Percentiles rank a stretch among this genome's conserved stretches.
Conservation (phyloP, 2,113 vertebrate species). For the Perccottus glenii region DNA sequence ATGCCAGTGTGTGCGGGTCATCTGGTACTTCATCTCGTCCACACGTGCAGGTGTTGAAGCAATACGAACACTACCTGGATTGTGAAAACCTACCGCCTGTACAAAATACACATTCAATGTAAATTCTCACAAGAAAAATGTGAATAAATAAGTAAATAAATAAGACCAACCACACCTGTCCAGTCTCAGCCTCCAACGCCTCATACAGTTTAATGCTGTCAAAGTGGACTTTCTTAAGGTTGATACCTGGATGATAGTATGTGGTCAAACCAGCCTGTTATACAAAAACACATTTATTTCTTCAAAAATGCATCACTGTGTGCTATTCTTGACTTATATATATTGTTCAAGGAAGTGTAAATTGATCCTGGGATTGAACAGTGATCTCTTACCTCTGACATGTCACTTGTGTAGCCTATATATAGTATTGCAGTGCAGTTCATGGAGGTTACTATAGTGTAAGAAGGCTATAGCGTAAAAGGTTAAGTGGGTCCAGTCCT, state of each 20-base stretch:
- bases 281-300: constrained; percentile 21
- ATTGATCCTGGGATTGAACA: constrained; percentile 17
- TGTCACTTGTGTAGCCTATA: constrained; percentile 21
- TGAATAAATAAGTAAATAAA: background rate
- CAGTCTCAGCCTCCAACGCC: constrained; percentile 91
- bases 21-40: constrained; percentile 96
- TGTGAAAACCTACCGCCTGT: constrained; percentile 93
- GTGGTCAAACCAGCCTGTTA: constrained; percentile 93
- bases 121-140: background rate
- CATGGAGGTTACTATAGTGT: background rate
- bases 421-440: constrained; percentile 11
- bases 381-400: background rate
- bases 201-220: constrained; percentile 96
- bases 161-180: constrained; percentile 82
- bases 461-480: background rate
- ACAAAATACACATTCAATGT: background rate
- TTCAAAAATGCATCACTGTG: background rate
- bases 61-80: constrained; percentile 93
- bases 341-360: background rate
- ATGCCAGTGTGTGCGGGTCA: constrained; percentile 91
- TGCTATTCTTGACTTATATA: background rate
- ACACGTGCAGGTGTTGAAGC: constrained; percentile 88
- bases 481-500: constrained; percentile 40
- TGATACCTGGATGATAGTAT: constrained; percentile 98
- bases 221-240: constrained; percentile 95